phyloP scores from a whole-genome alignment of 2,797 vertebrate species.

The Eulemur mongoz region DNA sequence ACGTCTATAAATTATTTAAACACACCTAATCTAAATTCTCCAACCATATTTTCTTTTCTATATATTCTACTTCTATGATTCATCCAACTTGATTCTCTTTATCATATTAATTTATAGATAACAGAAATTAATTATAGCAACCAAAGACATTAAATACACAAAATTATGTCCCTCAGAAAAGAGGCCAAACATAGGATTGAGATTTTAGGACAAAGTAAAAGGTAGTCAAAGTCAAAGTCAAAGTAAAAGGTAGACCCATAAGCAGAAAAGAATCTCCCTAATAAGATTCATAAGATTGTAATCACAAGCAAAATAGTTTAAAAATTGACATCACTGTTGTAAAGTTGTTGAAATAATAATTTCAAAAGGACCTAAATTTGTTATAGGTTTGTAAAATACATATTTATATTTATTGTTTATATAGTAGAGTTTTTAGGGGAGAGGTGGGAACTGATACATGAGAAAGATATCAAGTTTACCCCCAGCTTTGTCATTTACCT shows the following conservation, averaged over 20 bases:
- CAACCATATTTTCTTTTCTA: conserved; percentile 14
- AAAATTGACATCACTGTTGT: neutral
- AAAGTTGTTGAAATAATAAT: neutral
- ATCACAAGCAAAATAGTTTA: neutral
- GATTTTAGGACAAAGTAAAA: conserved; percentile 45
- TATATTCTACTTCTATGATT: neutral
- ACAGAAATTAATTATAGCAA: neutral
- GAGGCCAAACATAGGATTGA: neutral
- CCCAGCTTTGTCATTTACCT: neutral
- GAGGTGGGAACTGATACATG: neutral
- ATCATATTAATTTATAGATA: conserved; percentile 30
- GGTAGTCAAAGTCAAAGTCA: neutral
- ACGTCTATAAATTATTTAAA: neutral
- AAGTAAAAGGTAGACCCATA: neutral
- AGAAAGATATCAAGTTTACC: neutral
- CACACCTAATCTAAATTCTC: neutral
- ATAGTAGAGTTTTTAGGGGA: neutral
- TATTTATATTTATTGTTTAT: neutral
- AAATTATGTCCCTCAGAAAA: neutral
- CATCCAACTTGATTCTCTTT: neutral
- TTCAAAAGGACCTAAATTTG: neutral
- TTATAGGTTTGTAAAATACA: neutral
- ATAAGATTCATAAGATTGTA: neutral
- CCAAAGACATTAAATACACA: neutral
- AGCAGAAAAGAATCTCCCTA: neutral